phyloP scores from a whole-genome alignment of 2,113 vertebrate genomes.

The Scolopax mira region DNA sequence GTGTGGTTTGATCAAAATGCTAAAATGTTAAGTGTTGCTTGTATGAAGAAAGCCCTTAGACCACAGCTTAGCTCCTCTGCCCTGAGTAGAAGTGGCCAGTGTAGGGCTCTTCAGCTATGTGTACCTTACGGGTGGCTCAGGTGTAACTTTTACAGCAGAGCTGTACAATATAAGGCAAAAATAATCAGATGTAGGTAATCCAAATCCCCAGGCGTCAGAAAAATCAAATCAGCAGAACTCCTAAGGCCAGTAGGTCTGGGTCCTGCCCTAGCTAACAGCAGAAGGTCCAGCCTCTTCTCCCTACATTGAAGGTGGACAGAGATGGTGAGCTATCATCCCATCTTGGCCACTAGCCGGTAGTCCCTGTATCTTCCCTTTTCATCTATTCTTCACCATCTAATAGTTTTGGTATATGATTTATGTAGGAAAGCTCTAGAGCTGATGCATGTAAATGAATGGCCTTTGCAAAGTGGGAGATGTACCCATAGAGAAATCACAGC shows the following conservation, averaged over 20 bases:
- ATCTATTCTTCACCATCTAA: neutral
- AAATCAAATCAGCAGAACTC: neutral
- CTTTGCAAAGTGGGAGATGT: neutral
- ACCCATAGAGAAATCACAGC: neutral
- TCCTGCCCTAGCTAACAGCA: neutral
- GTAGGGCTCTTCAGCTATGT: neutral
- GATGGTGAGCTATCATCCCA: neutral
- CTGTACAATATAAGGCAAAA: neutral
- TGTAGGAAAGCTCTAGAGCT: neutral
- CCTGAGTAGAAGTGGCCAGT: neutral
- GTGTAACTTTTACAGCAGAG: neutral
- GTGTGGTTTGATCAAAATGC: neutral
- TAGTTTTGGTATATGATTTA: fast-evolving
- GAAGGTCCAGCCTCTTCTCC: neutral
- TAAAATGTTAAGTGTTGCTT: neutral
- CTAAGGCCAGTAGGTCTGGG: neutral
- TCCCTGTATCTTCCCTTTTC: neutral
- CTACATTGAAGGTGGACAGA: neutral
- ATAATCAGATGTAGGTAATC: neutral
- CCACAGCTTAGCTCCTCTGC: neutral
- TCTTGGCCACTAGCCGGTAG: neutral
- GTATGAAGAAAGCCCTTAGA: neutral
- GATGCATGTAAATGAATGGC: neutral
- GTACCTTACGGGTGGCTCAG: neutral
- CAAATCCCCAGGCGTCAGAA: neutral